Evolutionary conservation across 2,888 invertebrate genomes (phyloP).

Genomic region (Saturnia japonica): DNA sequence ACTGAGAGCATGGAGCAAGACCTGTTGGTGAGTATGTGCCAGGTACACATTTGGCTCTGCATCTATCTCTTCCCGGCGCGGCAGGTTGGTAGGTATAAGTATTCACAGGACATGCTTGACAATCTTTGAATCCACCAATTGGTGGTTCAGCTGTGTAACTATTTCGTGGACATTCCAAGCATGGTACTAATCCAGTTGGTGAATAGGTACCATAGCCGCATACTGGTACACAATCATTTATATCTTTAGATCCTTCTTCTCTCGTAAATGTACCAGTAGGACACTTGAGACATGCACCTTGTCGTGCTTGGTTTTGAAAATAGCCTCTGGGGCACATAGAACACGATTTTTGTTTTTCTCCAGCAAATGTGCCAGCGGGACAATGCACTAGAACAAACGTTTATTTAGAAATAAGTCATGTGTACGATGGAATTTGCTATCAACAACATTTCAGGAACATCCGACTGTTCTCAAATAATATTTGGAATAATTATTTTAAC

Average conservation of each 20-base stretch:
- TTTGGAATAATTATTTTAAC: no score
- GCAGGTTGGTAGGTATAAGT: slow-evolving; percentile 95
- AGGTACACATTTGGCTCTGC: slow-evolving; percentile 93
- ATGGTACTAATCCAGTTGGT: slow-evolving; percentile 95
- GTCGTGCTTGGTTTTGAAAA: slow-evolving; percentile 95
- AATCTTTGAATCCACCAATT: slow-evolving; percentile 94
- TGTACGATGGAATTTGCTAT: no score
- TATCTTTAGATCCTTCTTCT: slow-evolving; percentile 93
- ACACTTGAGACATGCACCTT: slow-evolving; percentile 94
- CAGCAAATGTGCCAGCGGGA: slow-evolving; percentile 97
- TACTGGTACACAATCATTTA: slow-evolving; percentile 94
- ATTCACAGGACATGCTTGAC: slow-evolving; percentile 94
- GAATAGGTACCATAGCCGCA: slow-evolving; percentile 98
- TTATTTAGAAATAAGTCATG: slow-evolving; percentile 12
- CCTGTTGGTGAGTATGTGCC: slow-evolving; percentile 97
- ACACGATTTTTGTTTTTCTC: slow-evolving; percentile 94
- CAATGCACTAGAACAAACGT: slow-evolving; percentile 89
- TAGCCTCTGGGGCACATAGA: slow-evolving; percentile 95
- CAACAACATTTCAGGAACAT: no score
- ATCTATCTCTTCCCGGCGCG: slow-evolving; percentile 90
- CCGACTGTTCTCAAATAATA: no score
- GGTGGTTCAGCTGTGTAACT: slow-evolving; percentile 95
- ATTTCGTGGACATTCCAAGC: slow-evolving; percentile 95
- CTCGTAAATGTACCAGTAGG: slow-evolving; percentile 96
- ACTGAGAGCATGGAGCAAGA: slow-evolving; percentile 95